Evolutionary conservation across 2,888 invertebrate species (phyloP).

Genomic region (Patella ulyssiponensis): DNA sequence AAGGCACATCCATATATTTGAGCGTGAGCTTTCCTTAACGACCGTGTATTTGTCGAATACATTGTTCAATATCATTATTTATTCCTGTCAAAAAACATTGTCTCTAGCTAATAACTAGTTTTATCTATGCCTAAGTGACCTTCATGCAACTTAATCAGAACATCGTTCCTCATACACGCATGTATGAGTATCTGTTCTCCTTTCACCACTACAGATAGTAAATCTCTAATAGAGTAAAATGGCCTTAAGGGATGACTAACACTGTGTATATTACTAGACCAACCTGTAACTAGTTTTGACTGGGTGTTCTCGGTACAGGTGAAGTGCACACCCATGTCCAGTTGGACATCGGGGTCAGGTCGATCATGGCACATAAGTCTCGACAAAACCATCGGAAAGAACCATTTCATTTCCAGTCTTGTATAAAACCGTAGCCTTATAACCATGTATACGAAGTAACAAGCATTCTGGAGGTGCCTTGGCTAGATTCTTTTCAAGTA

Average conservation of each 20-base stretch:
- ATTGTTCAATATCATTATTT: neutral
- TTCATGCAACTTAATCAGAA: neutral
- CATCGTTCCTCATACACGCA: neutral
- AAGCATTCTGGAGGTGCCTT: neutral
- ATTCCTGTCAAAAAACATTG: neutral
- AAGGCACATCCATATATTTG: neutral
- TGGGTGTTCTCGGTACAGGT: neutral
- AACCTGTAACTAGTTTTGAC: neutral
- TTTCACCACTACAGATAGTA: neutral
- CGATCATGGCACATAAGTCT: neutral
- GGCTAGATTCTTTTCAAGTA: neutral
- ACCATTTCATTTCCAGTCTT: neutral
- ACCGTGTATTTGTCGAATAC: neutral
- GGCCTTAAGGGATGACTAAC: neutral
- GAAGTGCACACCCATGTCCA: neutral
- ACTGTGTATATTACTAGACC: neutral
- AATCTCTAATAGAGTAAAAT: neutral
- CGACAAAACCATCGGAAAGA: neutral
- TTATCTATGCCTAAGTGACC: neutral
- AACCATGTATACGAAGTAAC: neutral
- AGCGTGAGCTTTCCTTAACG: neutral
- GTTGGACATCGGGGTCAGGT: neutral
- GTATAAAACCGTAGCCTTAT: neutral
- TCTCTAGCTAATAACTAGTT: neutral
- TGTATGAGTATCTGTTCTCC: neutral